Evolutionary conservation across 2,113 vertebrate species (phyloP).

Genomic region (Chionis minor): DNA sequence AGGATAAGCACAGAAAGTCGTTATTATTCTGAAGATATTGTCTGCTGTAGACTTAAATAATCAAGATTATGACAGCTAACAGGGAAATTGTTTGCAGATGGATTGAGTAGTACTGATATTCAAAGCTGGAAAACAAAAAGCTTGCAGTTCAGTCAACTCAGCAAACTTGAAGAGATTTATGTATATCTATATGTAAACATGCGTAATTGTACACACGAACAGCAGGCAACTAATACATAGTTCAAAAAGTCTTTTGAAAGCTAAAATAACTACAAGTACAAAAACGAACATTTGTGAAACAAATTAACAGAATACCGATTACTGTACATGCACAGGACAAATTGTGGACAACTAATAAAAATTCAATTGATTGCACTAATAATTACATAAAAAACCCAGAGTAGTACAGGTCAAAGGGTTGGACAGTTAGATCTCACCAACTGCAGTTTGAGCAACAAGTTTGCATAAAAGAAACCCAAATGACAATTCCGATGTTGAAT

Average conservation of each 20-base stretch:
- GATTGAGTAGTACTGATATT: neutral
- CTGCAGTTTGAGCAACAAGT: neutral
- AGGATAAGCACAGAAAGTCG: neutral
- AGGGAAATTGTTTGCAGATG: neutral
- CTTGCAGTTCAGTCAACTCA: neutral
- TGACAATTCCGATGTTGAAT: neutral
- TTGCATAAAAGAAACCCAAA: neutral
- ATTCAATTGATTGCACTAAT: neutral
- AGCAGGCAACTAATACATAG: neutral
- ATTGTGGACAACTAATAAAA: neutral
- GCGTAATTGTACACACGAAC: neutral
- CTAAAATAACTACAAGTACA: neutral
- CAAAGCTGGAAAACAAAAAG: neutral
- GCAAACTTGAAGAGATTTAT: neutral
- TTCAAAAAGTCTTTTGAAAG: neutral
- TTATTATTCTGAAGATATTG: neutral
- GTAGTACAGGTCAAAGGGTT: neutral
- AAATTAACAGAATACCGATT: neutral
- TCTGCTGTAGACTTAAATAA: neutral
- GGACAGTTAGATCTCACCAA: neutral
- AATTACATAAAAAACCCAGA: neutral
- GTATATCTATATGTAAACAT: neutral
- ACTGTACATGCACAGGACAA: neutral
- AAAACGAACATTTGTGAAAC: neutral
- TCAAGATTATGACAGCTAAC: neutral